These are phyloP conservation scores for Turnix velox DNA, from an alignment of 2,113 vertebrate genomes.

Conservation along the genomic window DNA sequence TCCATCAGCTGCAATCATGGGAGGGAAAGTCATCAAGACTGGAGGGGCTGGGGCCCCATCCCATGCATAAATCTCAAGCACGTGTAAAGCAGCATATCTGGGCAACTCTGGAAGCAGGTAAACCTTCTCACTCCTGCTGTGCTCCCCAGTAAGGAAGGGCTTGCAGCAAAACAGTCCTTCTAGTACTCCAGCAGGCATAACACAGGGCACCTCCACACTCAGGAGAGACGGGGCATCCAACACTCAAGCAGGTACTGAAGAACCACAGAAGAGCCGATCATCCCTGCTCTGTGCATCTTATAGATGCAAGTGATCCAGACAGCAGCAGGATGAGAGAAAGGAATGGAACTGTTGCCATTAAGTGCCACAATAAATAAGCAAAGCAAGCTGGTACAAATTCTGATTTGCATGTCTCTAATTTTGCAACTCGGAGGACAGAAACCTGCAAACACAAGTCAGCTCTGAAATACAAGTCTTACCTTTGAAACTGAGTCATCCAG, in stretches of 20 bases:
- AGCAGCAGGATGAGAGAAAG: not conserved
- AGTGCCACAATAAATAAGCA: not conserved
- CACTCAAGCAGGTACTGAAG: not conserved
- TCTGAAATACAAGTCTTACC: not conserved
- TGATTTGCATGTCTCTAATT: not conserved
- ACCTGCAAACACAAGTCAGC: not conserved
- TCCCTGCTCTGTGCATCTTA: not conserved
- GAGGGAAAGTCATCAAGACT: not conserved
- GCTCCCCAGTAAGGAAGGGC: not conserved
- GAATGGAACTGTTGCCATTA: not conserved
- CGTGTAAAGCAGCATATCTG: not conserved
- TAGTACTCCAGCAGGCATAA: not conserved
- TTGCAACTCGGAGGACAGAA: not conserved
- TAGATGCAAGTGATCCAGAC: not conserved
- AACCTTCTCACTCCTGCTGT: not conserved
- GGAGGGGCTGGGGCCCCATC: not conserved
- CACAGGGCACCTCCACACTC: not conserved
- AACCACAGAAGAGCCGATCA: fast-evolving
- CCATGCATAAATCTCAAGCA: not conserved
- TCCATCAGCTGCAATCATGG: not conserved
- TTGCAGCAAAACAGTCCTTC: not conserved
- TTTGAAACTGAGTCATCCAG: not conserved
- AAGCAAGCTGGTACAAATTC: not conserved
- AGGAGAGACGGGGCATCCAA: not conserved
- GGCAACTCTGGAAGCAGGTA: not conserved